Evolutionary conservation across 2,888 invertebrate species (phyloP), one percentile per base, ranked within the genome.

Genomic region (Xestia sexstrigata): DNA sequence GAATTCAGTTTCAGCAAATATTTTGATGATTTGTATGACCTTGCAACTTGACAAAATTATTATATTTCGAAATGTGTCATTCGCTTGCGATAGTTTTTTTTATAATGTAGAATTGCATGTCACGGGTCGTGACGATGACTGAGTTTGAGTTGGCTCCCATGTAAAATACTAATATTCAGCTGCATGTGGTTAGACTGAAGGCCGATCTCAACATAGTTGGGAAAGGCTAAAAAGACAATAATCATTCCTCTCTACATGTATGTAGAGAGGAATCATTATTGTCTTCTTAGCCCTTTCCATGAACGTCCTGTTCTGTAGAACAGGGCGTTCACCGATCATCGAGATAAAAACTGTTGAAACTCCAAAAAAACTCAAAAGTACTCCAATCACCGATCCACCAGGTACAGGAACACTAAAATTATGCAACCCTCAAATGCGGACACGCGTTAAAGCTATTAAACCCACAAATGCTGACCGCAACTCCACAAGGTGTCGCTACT

Each of bases 381-480:
- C 66, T 11, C 45, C 42, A 47, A 47, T 76, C 39, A 58, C 74
- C 7, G 17, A 26, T 47, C 39, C 8, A 63, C n/a, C n/a, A 30
- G 47, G 47, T 35, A 47, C 13, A 30, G 8, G 30, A 23, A 55
- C 39, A 62, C 42, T 23, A 60, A 81, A 70, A 75, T 71, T 62
- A 69, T 39, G 58, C 35, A 85, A 85, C 82, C 74, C 74, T 72
- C 69, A 39, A 78, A 58, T 60, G 70, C 66, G 55, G 55, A 30
- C 62, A 45, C 81, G 49, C 60, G 62, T 76, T 75, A 73, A 81
- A 75, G 78, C 85, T 87, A 85, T 85, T 83, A 87, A 35, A 82
- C 83, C 80, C 71, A 55, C 76, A 81, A 81, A 74, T 74, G 87
- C 85, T 88, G 88, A 88, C 88, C 82, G 74, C 83, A 42, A 65